Percentiles rank a stretch among this genome's conserved stretches.
These are phyloP conservation scores for Todiramphus saurophagus DNA, from an alignment of 2,113 vertebrate genomes.

Conservation along the genomic window DNA sequence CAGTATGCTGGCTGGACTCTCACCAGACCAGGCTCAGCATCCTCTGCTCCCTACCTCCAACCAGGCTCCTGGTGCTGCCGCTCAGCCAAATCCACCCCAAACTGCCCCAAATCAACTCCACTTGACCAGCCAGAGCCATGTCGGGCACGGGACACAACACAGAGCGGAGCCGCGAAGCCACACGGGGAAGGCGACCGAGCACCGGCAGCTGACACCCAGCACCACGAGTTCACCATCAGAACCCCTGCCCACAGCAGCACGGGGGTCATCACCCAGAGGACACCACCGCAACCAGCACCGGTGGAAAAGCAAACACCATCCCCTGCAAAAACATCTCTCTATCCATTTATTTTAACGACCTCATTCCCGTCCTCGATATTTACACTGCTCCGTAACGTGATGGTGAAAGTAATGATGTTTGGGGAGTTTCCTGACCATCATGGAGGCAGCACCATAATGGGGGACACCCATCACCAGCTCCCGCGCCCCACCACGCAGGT, in stretches of 20 bases:
- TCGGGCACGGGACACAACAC: background rate
- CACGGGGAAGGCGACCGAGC: rapidly evolving
- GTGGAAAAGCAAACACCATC: background rate
- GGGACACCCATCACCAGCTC: background rate
- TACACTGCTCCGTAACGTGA: rapidly evolving
- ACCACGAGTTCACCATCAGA: background rate
- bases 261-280: background rate
- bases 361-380: background rate
- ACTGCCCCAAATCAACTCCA: background rate
- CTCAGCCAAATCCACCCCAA: background rate
- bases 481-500: rapidly evolving
- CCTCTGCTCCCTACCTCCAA: rapidly evolving
- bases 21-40: background rate
- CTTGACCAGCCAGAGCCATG: background rate
- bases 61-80: background rate
- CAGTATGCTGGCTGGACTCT: rapidly evolving
- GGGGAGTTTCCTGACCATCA: background rate
- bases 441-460: background rate
- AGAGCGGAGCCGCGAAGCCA: rapidly evolving
- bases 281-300: background rate
- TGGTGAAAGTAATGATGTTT: background rate
- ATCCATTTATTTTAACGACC: background rate
- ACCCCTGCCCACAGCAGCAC: rapidly evolving
- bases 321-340: background rate
- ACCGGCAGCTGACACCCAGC: rapidly evolving